Conservation (phyloP, 1,140 invertebrate genomes). For the Rhopalosiphum maidis region DNA sequence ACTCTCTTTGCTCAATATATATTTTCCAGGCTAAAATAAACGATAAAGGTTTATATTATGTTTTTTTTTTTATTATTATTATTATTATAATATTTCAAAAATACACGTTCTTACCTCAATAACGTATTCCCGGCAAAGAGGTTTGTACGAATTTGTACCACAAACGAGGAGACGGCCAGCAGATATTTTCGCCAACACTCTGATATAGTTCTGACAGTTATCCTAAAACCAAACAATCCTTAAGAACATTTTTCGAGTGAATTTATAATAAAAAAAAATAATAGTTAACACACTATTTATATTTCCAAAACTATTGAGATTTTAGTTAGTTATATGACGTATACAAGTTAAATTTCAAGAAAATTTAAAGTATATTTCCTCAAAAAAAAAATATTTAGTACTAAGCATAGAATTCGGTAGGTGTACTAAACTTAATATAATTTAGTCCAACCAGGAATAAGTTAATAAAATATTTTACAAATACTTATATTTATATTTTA, state of each 20-base stretch:
- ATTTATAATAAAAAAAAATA: conserved; percentile 37
- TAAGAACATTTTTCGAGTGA: not conserved
- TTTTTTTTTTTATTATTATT: conserved; percentile 58
- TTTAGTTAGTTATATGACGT: not conserved
- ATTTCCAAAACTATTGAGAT: not conserved
- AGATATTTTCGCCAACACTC: conserved; percentile 78
- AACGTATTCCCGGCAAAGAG: conserved; percentile 83
- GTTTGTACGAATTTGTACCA: conserved; percentile 97
- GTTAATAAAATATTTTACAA: not conserved
- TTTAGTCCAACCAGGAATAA: not conserved
- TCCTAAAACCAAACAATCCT: conserved; percentile 65
- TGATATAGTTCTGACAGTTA: conserved; percentile 95
- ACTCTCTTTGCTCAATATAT: conserved; percentile 69
- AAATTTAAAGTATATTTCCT: not conserved
- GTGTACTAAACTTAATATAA: not conserved
- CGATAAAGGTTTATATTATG: not conserved
- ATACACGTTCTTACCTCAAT: conserved; percentile 64
- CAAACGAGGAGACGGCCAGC: conserved; percentile 85
- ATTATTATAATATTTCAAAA: not conserved
- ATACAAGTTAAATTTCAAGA: not conserved
- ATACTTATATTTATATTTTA: not conserved
- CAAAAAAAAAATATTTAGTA: not conserved
- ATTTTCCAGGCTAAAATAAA: conserved; percentile 61
- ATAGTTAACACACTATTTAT: not conserved
- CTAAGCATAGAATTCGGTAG: not conserved